Evolutionary conservation across 1,140 invertebrate species (phyloP), one percentile per base, ranked within the genome.

Genomic region (Drosophila nebulosa): DNA sequence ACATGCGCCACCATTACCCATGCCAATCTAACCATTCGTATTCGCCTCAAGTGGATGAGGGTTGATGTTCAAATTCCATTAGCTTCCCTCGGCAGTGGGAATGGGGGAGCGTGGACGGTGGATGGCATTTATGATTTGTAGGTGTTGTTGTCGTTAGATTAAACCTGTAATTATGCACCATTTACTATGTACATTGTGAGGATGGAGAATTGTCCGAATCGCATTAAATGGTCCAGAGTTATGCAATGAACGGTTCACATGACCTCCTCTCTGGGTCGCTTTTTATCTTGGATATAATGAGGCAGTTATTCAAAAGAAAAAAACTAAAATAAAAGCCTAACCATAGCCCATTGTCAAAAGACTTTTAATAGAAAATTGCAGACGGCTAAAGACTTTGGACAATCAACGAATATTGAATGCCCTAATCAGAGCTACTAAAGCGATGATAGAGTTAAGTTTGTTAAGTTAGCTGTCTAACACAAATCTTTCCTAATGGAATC

Each of bases 31-130:
- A 18, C 14, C 39, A 42, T 42, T 14, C n/a, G 36, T 5, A 39
- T 39, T 39, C 39, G 16, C 39, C 6, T 16, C 39, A 42, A 30
- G 26, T 39, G 58, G 52, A 10, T 36, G 56, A n/a, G 46, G 46
- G 64, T 58, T 68, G 66, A 86, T 73, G 79, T 83, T 83, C 69
- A 90, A 90, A 86, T 90, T 86, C 86, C 88, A 90, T 90, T 90
- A 90, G 79, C 65, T 24, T 60, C 51, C 51, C 60, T 73, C 35
- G 21, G 14, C 14, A 2, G 18, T 21, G 39, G 39, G 39, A 21
- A 6, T 32, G 9, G 30, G 39, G 9, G 35, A 18, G 56, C 26
- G 26, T 21, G 26, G n/a, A 24, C 30, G 56, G 2, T 36, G 14
- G 21, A 24, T 60, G 53, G 36, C 55, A 18, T 57, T 68, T 65